Evolutionary conservation across 2,113 vertebrate species (phyloP).

Genomic region (Clupea harengus): DNA sequence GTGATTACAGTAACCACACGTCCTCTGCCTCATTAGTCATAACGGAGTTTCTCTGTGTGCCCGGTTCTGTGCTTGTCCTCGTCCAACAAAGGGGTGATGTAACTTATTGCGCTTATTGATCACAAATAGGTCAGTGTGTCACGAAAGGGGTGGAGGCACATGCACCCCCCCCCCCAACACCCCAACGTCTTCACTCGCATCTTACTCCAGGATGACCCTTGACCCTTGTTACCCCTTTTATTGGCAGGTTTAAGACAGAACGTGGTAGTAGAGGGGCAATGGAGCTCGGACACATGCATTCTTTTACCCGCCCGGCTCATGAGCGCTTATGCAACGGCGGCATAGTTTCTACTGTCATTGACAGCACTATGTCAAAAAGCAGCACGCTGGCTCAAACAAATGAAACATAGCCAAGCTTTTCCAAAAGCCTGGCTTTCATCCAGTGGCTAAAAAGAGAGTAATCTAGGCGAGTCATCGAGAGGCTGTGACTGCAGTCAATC

Average conservation of each 20-base stretch:
- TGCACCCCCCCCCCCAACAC: too few species aligned
- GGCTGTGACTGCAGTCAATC: too few species aligned
- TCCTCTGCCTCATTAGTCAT: background rate
- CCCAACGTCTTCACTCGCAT: background rate
- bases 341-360: too few species aligned
- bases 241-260: background rate
- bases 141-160: conserved; percentile 62
- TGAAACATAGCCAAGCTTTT: too few species aligned
- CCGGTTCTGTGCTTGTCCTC: background rate
- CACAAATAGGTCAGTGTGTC: conserved; percentile 86
- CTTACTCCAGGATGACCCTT: background rate
- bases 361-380: too few species aligned
- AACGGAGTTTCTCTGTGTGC: background rate
- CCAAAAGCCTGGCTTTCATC: too few species aligned
- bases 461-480: too few species aligned
- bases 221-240: too few species aligned
- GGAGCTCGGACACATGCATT: background rate
- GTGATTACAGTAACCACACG: background rate
- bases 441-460: too few species aligned
- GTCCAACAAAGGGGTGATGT: background rate
- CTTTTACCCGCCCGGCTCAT: too few species aligned
- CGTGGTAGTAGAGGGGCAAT: background rate
- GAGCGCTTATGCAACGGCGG: too few species aligned
- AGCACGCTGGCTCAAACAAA: too few species aligned
- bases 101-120: background rate